Conservation (phyloP, 2,113 vertebrate species). For the Nesoenas mayeri region DNA sequence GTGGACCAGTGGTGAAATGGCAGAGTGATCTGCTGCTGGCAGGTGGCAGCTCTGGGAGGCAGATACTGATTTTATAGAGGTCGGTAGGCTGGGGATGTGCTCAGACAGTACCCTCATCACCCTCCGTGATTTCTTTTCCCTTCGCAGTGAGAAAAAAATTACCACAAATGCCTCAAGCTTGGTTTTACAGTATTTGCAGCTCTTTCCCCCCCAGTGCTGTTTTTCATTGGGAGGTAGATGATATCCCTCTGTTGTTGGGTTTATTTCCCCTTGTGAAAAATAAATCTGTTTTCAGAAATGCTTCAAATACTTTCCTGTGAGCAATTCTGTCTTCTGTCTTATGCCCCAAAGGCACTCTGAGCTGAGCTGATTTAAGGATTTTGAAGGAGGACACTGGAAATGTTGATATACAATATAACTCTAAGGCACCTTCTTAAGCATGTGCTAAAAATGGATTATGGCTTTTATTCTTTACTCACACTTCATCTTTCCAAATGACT, state of each 20-base stretch:
- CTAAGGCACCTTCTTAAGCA: conserved; percentile 31
- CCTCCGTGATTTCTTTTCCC: not conserved
- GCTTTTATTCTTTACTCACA: conserved; percentile 19
- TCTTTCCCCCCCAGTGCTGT: not conserved
- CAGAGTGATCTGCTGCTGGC: not conserved
- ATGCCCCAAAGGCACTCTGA: conserved; percentile 47
- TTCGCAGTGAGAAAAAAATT: not conserved
- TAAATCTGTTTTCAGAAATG: conserved; percentile 50
- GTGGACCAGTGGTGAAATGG: not conserved
- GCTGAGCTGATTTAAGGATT: conserved; percentile 62
- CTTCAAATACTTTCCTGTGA: conserved; percentile 36
- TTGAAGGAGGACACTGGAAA: conserved; percentile 9
- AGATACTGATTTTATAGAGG: not conserved
- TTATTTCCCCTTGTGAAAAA: conserved; percentile 34
- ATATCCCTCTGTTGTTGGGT: conserved; percentile 17
- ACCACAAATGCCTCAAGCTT: not conserved
- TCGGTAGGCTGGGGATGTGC: not conserved
- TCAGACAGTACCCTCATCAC: not conserved
- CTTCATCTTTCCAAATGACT: conserved; percentile 17
- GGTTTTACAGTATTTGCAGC: conserved; percentile 6
- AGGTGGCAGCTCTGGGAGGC: not conserved
- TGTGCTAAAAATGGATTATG: conserved; percentile 46
- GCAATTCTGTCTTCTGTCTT: not conserved
- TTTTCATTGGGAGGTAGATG: conserved; percentile 10
- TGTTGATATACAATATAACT: conserved; percentile 7